A percentile compares a stretch with the other conserved stretches of the same genome.
phyloP scores from a whole-genome alignment of 2,888 invertebrate species.

The Neria commutata region DNA sequence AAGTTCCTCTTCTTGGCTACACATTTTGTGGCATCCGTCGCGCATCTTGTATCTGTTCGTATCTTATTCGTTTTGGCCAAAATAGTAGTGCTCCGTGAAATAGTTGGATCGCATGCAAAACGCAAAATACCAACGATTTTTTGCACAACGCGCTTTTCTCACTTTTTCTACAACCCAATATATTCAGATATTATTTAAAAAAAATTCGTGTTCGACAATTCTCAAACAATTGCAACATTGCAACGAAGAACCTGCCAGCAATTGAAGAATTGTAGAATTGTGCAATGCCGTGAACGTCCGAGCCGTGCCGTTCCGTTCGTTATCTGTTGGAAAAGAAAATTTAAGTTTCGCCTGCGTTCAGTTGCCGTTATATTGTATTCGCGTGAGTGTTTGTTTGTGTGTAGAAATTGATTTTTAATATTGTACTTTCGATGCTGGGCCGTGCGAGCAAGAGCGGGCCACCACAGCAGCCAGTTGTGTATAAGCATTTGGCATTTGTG shows the following conservation, averaged over 20 bases:
- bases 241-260: no score
- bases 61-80: not conserved
- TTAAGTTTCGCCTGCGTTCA: no score
- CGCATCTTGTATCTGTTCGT: no score
- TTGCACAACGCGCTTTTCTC: slow-evolving; percentile 58
- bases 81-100: slow-evolving; percentile 42
- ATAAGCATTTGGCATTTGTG: not conserved
- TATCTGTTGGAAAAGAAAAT: not conserved
- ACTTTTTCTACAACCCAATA: slow-evolving; percentile 45
- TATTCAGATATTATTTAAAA: not conserved
- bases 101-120: slow-evolving; percentile 61
- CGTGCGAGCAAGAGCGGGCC: no score
- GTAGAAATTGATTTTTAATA: not conserved
- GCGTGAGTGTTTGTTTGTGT: not conserved
- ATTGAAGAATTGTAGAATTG: no score
- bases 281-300: no score
- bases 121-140: slow-evolving; percentile 58
- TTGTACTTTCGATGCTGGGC: not conserved
- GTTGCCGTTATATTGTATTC: not conserved
- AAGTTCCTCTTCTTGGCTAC: no score
- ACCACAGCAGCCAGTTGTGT: no score
- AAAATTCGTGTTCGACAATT: no score
- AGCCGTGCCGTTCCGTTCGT: no score
- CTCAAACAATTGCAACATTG: no score
- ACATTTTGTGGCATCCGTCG: no score